phyloP scores from a whole-genome alignment of 2,888 invertebrate species.

The Acrocyrtus sp. region DNA sequence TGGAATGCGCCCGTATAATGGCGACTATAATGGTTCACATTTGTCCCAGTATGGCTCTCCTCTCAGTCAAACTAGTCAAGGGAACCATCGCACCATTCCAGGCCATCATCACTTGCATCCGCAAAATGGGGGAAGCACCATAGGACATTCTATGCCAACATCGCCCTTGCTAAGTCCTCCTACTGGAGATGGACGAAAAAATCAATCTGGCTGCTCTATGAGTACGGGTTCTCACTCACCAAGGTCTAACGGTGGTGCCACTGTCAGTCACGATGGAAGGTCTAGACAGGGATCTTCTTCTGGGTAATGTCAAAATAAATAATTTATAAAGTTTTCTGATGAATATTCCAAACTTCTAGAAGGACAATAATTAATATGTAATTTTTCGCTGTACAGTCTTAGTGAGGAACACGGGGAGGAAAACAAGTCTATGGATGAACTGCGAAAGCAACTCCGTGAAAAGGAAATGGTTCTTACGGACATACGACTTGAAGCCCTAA shows the following conservation, averaged over 20 bases:
- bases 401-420: constrained; percentile 52
- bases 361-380: not conserved
- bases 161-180: constrained; percentile 69
- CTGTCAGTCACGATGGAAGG: constrained; percentile 39
- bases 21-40: not conserved
- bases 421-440: constrained; percentile 75
- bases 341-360: not conserved
- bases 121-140: not conserved
- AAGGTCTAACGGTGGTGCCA: constrained; percentile 49
- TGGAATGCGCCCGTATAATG: not conserved
- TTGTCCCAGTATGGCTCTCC: not conserved
- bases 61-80: constrained; percentile 1
- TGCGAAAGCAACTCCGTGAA: constrained; percentile 92
- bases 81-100: constrained; percentile 18
- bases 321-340: constrained; percentile 34
- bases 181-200: constrained; percentile 61
- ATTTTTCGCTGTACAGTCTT: constrained; percentile 16
- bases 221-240: constrained; percentile 63
- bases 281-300: constrained; percentile 4
- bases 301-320: no score
- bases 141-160: constrained; percentile 65
- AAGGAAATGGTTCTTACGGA: constrained; percentile 97
- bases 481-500: constrained; percentile 93
- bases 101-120: constrained; percentile 30
- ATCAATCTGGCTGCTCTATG: constrained; percentile 56